Base-by-base conservation (phyloP, 2,113 vertebrate genomes). In the Sinocyclocheilus anophthalmus region DNA sequence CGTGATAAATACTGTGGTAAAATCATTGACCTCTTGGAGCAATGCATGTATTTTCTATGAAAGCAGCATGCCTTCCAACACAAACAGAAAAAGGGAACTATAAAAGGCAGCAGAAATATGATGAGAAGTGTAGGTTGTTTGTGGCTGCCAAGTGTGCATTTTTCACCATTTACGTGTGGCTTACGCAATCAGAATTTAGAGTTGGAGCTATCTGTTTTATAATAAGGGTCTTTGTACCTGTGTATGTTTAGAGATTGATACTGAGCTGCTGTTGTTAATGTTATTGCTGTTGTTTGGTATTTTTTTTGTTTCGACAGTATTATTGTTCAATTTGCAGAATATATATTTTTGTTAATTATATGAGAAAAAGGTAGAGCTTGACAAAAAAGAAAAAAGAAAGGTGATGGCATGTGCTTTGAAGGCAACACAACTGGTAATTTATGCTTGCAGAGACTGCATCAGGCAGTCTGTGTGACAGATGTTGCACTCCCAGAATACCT, bases 181-280 rank as follows among this genome's bases (percentile, higher is more conserved):
- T 59, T 59, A 59, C 20, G 4, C 20, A 59, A 59, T 59, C 57
- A 59, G 57, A 61, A 10, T 61, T 61, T 61, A n/a, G 57, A 61
- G 20, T 11, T 18, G 2, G 14, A 55, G 16, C 53, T 55, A 55
- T 83, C 42, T 57, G 67, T 73, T 72, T 45, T 39, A 70, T 73
- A 82, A 53, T 50, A 61, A 39, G 59, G 30, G 81, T 57, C 48
- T 63, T 81, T 76, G 63, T 57, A 86, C 81, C 55, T 39, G 75
- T 89, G 88, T 86, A 90, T 89, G 86, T 89, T 89, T 89, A 89
- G 84, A 50, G 65, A 33, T 18, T 69, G 84, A 83, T 91, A 88
- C 85, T 85, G 48, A 90, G 91, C 73, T 85, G 67, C 76, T 24
- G 5, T 39, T 24, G 18, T 39, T 18, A 69, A 37, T 69, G 14